These are phyloP conservation scores for Mormyrus iriodes DNA, from an alignment of 2,113 vertebrate genomes.

Conservation along the genomic window DNA sequence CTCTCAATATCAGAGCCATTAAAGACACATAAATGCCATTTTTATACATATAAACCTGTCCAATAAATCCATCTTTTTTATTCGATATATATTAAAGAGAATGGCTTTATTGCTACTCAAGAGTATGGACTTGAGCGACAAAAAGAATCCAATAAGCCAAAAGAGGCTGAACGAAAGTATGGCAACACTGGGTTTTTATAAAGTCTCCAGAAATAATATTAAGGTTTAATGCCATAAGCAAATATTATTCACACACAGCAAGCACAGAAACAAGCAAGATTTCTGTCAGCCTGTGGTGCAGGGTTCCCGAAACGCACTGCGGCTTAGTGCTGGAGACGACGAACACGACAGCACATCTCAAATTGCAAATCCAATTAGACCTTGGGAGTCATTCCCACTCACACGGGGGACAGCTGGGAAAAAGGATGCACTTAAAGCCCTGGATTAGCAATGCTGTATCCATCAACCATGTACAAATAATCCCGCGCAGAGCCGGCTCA, in stretches of 20 bases:
- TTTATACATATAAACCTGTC: conserved; percentile 20
- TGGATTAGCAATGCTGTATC: neutral
- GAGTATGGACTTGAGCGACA: neutral
- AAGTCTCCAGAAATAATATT: conserved; percentile 1
- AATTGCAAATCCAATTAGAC: neutral
- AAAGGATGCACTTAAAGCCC: neutral
- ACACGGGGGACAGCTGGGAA: neutral
- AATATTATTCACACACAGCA: neutral
- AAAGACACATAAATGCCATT: conserved; percentile 17
- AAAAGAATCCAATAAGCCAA: conserved; percentile 23
- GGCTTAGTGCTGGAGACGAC: neutral
- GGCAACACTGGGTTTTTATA: conserved; percentile 12
- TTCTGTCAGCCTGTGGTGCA: neutral
- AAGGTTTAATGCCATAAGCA: neutral
- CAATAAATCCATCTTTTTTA: conserved; percentile 21
- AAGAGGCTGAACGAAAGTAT: conserved; percentile 11
- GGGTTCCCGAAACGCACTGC: no score
- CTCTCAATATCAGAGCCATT: conserved; percentile 22
- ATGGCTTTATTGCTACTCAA: conserved; percentile 26
- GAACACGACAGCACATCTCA: neutral
- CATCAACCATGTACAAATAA: neutral
- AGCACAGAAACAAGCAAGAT: neutral
- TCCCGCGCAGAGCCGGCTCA: neutral
- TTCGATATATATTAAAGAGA: conserved; percentile 25
- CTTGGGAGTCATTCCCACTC: neutral